Base-by-base conservation (phyloP, 2,113 vertebrate species). In the Chloebia gouldiae region DNA sequence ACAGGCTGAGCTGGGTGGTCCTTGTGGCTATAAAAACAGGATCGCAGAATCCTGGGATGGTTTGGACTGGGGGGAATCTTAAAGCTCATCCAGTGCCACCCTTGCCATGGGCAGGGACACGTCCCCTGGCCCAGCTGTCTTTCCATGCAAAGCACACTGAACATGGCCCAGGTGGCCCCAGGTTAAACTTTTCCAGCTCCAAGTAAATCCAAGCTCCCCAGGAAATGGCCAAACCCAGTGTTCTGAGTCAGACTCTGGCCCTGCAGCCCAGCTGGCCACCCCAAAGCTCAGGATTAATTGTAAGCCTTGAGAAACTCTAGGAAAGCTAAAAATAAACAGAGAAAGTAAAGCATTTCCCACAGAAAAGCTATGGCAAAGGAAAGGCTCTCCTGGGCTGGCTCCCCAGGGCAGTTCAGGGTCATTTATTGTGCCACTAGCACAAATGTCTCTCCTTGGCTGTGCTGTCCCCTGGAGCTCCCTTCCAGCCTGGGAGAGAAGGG, bases 301-400 rank as follows among this genome's bases (percentile, higher is more conserved):
- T 77, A 84, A 95, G 45, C 71, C 83, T 81, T 75, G 83, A 14
- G 76, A 95, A 96, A 72, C 69, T 60, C 40, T 7, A 47, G 49
- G 45, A 95, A 94, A 94, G 84, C 92, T 45, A 66, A 94, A 91
- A 96, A 92, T 49, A 97, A 96, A 96, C 44, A 76, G 71, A 0
- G 0, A 81, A 71, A 86, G 75, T 49, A 80, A 72, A 90, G 42
- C 76, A 49, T 81, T 92, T 93, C 93, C 84, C 60, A 53, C 47
- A 69, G 50, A 57, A 86, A 90, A 89, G 68, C 79, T 49, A 37
- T 12, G 64, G 88, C 83, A 92, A 82, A 61, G 72, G 45, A 18
- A 81, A 73, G 54, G 30, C 89, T 78, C 78, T 71, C 56, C 78
- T 92, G 93, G 71, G 81, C 70, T 59, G 69, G 50, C 50, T 92